Percentiles rank a stretch among this genome's conserved stretches.
Evolutionary conservation across 2,797 vertebrate species (phyloP).

Genomic region (Sebastes minor): DNA sequence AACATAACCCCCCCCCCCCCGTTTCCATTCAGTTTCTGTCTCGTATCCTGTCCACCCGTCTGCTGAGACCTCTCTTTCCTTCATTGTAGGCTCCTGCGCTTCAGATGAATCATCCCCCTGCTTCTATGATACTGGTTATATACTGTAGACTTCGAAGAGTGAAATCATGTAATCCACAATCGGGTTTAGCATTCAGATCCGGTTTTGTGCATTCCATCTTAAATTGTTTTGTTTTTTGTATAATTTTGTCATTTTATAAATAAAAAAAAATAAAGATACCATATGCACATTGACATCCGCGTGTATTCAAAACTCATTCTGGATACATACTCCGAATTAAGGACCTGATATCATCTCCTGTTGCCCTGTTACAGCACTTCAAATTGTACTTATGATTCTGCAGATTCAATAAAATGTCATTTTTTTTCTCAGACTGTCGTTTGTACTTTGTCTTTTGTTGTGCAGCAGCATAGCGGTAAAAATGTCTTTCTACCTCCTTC

Average conservation of each 20-base stretch:
- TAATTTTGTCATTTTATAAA: slow-evolving; percentile 75
- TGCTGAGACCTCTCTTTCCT: slow-evolving; percentile 43
- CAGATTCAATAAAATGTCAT: slow-evolving; percentile 85
- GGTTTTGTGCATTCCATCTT: slow-evolving; percentile 77
- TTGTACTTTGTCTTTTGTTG: not conserved
- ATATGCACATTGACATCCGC: slow-evolving; percentile 74
- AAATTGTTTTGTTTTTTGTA: slow-evolving; percentile 72
- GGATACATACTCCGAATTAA: slow-evolving; percentile 69
- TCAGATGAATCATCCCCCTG: slow-evolving; percentile 63
- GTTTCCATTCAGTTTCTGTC: slow-evolving; percentile 48
- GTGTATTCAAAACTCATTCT: slow-evolving; percentile 63
- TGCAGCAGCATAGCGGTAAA: not conserved
- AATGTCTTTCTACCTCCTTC: not conserved
- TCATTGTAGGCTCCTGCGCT: slow-evolving; percentile 58
- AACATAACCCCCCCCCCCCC: slow-evolving; percentile 24
- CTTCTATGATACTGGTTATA: slow-evolving; percentile 78
- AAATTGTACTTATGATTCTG: slow-evolving; percentile 83
- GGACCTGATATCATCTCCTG: slow-evolving; percentile 80
- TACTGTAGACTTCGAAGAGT: slow-evolving; percentile 70
- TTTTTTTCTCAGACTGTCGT: slow-evolving; percentile 78
- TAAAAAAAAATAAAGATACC: slow-evolving; percentile 58
- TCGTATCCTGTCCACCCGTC: slow-evolving; percentile 39
- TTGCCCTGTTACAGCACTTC: slow-evolving; percentile 82
- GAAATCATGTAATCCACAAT: slow-evolving; percentile 72
- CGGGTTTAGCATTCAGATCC: slow-evolving; percentile 70